Base-by-base conservation (phyloP, 1,140 invertebrate genomes). In the Drosophila asahinai region DNA sequence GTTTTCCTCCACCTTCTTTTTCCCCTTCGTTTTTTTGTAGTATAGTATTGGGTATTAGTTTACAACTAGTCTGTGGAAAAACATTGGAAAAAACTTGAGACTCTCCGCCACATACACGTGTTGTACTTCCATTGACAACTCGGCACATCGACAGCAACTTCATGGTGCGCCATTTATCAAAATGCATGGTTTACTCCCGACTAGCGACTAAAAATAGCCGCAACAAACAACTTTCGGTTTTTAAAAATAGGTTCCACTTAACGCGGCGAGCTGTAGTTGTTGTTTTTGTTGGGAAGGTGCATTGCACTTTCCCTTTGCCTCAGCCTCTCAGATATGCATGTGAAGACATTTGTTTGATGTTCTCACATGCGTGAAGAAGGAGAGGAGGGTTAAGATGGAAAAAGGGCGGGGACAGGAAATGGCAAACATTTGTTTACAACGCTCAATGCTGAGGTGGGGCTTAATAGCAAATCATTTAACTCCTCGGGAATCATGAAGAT, bases 191-290 rank as follows among this genome's bases (percentile, higher is more conserved):
- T 73, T 61, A 73, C 54, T 42, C 54, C 27, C 22, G 38, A 40
- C 54, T 40, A 30, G 27, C 27, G 22, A 17, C 54, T 72, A 77
- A 83, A 87, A 89, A 89, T 87, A 83, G 77, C n/a, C 27, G 12
- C 82, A 64, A 70, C 57, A 70, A 51, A 65, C 75, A 83, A 87
- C 83, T 87, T 87, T 80, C 65, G 66, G 70, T 80, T 61, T 80
- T 77, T 89, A 87, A 74, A 87, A 89, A 87, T 87, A 87, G 76
- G 59, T 62, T 63, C 73, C 66, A 79, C 62, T 77, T 76, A 66
- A 68, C 47, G 43, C 47, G 30, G 33, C 25, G 49, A 2, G 22
- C 22, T 25, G 22, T 4, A 25, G 22, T 25, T 12, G 49, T 52
- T 58, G 45, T 74, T 63, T 30, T 7, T 51, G 36, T 9, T 43